These are phyloP conservation scores for Leptopilina myrica DNA, from an alignment of 2,888 invertebrate species.

Conservation along the genomic window DNA sequence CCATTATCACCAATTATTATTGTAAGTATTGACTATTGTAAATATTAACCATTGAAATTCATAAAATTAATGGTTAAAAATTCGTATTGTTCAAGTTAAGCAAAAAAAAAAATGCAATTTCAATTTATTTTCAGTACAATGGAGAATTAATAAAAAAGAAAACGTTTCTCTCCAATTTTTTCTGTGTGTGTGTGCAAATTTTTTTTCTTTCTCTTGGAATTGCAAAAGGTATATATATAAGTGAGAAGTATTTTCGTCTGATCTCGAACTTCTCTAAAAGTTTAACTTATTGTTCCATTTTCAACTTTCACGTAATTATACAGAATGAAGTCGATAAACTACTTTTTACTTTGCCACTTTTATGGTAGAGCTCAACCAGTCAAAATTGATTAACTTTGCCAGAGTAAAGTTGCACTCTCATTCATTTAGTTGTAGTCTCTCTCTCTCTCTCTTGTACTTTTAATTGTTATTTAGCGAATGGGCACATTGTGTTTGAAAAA, in stretches of 20 bases:
- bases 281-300: conserved; percentile 8
- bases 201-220: not conserved
- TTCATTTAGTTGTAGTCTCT: not conserved
- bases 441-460: not conserved
- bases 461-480: not conserved
- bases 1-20: no score
- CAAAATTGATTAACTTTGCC: conserved; percentile 2
- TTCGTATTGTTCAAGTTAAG: no score
- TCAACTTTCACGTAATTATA: conserved; percentile 8
- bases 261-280: conserved; percentile 4
- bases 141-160: no score
- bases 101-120: no score
- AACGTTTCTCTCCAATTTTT: not conserved
- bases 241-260: conserved; percentile 2
- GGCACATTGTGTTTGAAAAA: not conserved
- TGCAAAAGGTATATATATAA: not conserved
- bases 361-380: not conserved
- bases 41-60: no score
- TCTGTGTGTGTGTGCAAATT: not conserved
- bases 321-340: not conserved
- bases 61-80: no score
- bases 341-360: conserved; percentile 12
- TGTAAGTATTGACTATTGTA: no score
- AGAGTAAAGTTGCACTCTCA: not conserved
- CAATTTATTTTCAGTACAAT: no score